Evolutionary conservation across 2,797 vertebrate species (phyloP), one percentile per base, ranked within the genome.

Genomic region (Stomatorhinus walkeri): DNA sequence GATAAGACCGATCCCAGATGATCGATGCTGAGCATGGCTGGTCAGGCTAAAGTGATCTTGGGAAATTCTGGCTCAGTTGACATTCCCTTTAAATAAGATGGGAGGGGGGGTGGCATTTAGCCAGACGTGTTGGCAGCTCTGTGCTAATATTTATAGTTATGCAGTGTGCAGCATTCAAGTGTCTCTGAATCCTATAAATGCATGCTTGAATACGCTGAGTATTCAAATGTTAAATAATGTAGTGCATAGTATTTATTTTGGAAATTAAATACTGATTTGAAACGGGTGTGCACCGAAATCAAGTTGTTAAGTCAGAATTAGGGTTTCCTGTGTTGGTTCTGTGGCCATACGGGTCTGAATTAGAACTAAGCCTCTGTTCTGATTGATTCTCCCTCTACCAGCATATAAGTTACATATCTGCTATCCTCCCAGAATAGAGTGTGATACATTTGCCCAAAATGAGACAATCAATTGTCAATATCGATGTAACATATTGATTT

Each of bases 81-180:
- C 79, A 22, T 84, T 2, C 46, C 43, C 46, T 49, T 49, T 84
- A 43, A 84, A 49, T 84, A 49, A 10, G n/a, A 46, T 4, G 16
- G 7, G 5, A 19, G 6, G 4, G 12, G 0, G 6, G 40, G 0
- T 24, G 79, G 79, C n/a, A 84, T 49, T 48, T 22, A 46, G 79
- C 40, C 79, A 84, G 19, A 6, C 43, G 24, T 84, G 43, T 49
- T 43, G 46, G 79, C 79, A 49, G 19, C 46, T 46, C 16, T 49
- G 46, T 46, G 79, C 79, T 49, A 24, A 46, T 84, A 49, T 84
- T 84, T 48, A 84, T 84, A n/a, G 43, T 84, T 84, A 84, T 84
- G 79, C 40, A 43, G 79, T 49, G 40, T 46, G 46, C n/a, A 84
- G 43, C 79, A n/a, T 84, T 84, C 14, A 84, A 84, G 40, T 22